Percentiles rank a stretch among this genome's conserved stretches.
These are phyloP conservation scores for Trigoniulus corallinus DNA, from an alignment of 1,140 invertebrate species.

Conservation along the genomic window DNA sequence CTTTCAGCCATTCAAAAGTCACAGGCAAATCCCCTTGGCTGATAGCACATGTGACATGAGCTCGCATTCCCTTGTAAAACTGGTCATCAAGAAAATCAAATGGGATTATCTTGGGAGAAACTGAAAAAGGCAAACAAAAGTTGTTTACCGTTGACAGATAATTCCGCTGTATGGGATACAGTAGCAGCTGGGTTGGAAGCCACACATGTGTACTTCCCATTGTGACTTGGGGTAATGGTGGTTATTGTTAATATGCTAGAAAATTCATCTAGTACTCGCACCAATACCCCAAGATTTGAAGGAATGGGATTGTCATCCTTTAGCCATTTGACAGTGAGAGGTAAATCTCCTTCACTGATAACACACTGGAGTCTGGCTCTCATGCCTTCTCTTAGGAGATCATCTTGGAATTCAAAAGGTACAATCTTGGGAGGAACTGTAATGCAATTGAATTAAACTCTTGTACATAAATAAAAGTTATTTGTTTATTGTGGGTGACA, in stretches of 20 bases:
- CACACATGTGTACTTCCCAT: constrained; percentile 22
- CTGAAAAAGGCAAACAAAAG: constrained; percentile 27
- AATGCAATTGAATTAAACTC: constrained; percentile 9
- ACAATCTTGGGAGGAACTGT: constrained; percentile 50
- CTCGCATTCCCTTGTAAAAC: constrained; percentile 27
- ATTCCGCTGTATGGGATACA: constrained; percentile 23
- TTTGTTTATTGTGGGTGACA: neutral
- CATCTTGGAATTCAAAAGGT: constrained; percentile 45
- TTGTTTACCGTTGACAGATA: constrained; percentile 29
- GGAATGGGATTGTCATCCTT: constrained; percentile 26
- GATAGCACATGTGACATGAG: constrained; percentile 70
- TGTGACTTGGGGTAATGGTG: constrained; percentile 20
- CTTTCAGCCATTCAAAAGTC: constrained; percentile 53
- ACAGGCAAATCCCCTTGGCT: constrained; percentile 86
- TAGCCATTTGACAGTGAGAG: constrained; percentile 22
- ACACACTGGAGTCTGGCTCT: constrained; percentile 55
- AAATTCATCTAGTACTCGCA: constrained; percentile 19
- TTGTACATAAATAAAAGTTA: neutral
- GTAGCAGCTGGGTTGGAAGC: constrained; percentile 22
- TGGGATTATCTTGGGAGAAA: constrained; percentile 30
- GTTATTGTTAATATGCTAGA: constrained; percentile 22
- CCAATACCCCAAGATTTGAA: neutral
- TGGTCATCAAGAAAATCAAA: constrained; percentile 37
- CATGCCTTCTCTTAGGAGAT: constrained; percentile 33
- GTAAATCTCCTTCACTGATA: constrained; percentile 33